Base-by-base conservation (phyloP, 2,113 vertebrate genomes). In the Mirza zaza region DNA sequence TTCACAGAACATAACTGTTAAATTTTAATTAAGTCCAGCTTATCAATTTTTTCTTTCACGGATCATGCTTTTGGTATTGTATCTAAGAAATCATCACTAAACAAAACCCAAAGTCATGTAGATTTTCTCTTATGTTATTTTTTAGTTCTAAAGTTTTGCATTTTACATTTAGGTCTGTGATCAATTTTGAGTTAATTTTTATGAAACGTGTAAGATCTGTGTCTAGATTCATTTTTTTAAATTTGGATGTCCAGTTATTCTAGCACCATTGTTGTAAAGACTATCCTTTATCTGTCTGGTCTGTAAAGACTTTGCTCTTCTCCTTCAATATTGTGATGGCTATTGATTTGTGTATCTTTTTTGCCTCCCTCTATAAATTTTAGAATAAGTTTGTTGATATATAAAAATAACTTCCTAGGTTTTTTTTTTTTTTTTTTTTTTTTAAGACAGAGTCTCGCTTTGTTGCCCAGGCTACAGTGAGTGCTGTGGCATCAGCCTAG, bases 121-220 rank as follows among this genome's bases (percentile, higher is more conserved):
- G 34, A 25, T 83, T 75, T 73, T 84, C 48, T 70, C 52, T 17
- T 29, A 0, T 34, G 25, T 68, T 34, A 55, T 25, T n/a, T 91
- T 91, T 75, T 80, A 48, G 4, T 70, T 88, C 63, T 42, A 36
- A 21, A 11, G 15, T n/a, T 84, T 83, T 85, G 70, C 29, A 29
- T 90, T 81, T 91, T 59, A n/a, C n/a, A 20, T 70, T 65, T 48
- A 50, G 17, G 32, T 29, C 27, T 96, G 3, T 67, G 42, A n/a
- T 71, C 18, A 11, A 50, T 81, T 81, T 67, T 55, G n/a, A 90
- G 73, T 92, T 90, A 14, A 55, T 71, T 71, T 92, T 91, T 93
- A 27, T 68, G 34, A 52, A 45, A 87, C 7, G 3, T 21, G 15
- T 84, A 59, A 93, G 55, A 57, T 77, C 21, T 88, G 2, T 91